phyloP scores from a whole-genome alignment of 2,797 vertebrate genomes.

The Halcyon chelicuti region DNA sequence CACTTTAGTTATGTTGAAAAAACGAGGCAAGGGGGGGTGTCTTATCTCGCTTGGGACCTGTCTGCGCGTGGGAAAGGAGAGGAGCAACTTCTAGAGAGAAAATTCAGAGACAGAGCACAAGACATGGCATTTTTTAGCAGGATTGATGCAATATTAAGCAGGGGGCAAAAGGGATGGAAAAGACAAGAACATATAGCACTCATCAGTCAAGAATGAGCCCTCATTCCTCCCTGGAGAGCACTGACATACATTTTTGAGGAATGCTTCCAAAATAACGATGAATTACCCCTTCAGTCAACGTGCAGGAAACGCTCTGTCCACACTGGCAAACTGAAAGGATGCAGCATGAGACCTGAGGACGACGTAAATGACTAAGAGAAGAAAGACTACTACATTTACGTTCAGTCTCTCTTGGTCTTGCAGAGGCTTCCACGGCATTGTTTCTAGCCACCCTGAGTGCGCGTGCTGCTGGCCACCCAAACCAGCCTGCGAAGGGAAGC shows the following conservation, averaged over 20 bases:
- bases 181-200: background rate
- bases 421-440: background rate
- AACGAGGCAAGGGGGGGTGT: background rate
- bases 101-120: background rate
- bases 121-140: background rate
- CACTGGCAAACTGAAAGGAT: background rate
- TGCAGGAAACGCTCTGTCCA: background rate
- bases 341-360: background rate
- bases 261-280: background rate
- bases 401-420: background rate
- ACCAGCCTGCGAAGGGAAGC: background rate
- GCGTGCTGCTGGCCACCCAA: background rate
- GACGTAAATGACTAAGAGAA: background rate
- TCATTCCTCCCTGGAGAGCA: background rate
- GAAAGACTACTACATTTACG: background rate
- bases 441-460: background rate
- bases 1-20: background rate
- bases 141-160: background rate
- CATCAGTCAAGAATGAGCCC: background rate
- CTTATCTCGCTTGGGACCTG: background rate
- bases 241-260: background rate
- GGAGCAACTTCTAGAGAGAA: background rate
- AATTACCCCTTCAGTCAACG: background rate
- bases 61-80: background rate
- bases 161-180: background rate